Conservation (phyloP, 2,888 invertebrate genomes). For the Venusia cambrica region DNA sequence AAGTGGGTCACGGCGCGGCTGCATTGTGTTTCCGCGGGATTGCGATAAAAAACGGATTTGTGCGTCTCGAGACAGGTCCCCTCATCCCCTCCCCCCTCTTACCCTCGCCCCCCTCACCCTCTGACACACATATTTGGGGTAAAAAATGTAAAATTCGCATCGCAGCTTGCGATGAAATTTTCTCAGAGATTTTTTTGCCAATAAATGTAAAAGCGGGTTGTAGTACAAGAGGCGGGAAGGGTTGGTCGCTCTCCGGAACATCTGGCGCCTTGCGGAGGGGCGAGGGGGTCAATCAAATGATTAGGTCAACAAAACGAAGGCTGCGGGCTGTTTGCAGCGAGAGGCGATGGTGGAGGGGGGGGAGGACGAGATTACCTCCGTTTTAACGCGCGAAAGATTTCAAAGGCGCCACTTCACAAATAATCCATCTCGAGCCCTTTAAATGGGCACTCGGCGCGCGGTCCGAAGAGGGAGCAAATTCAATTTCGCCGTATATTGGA, state of each 20-base stretch:
- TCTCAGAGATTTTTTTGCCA: constrained; percentile 67
- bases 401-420: constrained; percentile 79
- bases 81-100: constrained; percentile 47
- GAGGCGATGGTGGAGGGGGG: constrained; percentile 31
- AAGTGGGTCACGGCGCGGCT: constrained; percentile 80
- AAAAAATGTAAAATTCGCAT: constrained; percentile 70
- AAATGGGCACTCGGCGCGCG: constrained; percentile 48
- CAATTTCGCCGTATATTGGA: constrained; percentile 70
- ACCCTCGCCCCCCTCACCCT: constrained; percentile 49
- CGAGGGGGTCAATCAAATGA: constrained; percentile 58
- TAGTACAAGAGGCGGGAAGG: constrained; percentile 59
- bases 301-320: constrained; percentile 72
- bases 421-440: constrained; percentile 71
- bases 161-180: constrained; percentile 73
- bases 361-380: constrained; percentile 71
- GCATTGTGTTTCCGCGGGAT: constrained; percentile 72
- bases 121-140: constrained; percentile 76
- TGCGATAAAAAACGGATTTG: constrained; percentile 75
- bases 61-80: constrained; percentile 60
- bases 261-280: constrained; percentile 46
- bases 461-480: constrained; percentile 53
- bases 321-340: constrained; percentile 53
- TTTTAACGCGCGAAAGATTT: constrained; percentile 80
- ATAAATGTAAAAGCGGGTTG: constrained; percentile 63
- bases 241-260: too few relatives aligned